Percentiles rank a stretch among this genome's conserved stretches.
These are phyloP conservation scores for Enteromius anoplus DNA, from an alignment of 2,797 vertebrate genomes.

Conservation along the genomic window DNA sequence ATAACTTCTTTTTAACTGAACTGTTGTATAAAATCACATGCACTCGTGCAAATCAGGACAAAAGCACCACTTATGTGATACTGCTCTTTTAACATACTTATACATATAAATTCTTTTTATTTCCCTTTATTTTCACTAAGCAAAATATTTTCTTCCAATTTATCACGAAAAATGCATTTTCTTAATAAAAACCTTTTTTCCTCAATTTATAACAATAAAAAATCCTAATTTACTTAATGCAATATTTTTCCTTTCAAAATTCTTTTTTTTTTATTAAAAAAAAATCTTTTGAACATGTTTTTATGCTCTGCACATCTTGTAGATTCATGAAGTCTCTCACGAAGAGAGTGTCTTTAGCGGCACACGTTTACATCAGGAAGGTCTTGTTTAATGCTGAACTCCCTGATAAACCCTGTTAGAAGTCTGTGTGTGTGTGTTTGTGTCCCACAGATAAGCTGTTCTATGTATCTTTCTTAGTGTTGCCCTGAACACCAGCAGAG, in stretches of 20 bases:
- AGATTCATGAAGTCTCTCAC: background rate
- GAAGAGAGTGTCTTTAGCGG: background rate
- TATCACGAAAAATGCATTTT: background rate
- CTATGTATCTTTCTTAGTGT: slow-evolving; percentile 46
- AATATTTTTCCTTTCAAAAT: background rate
- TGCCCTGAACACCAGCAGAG: slow-evolving; percentile 63
- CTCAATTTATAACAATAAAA: background rate
- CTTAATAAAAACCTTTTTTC: background rate
- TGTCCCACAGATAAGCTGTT: slow-evolving; percentile 65
- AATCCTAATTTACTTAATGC: background rate
- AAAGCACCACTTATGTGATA: no score
- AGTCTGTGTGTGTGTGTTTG: background rate
- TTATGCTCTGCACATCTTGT: background rate
- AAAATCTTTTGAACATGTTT: background rate
- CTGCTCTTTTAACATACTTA: no score
- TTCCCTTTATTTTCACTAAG: background rate
- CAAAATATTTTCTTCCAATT: background rate
- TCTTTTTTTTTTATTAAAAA: background rate
- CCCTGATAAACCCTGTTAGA: background rate
- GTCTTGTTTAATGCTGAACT: slow-evolving; percentile 5
- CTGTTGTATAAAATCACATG: no score
- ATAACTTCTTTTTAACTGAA: no score
- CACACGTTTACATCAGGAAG: background rate
- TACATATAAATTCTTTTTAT: no score
- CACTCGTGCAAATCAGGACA: no score